A percentile compares a stretch with the other conserved stretches of the same genome.
phyloP scores from a whole-genome alignment of 2,888 invertebrate species.

The Pollenia angustigena region DNA sequence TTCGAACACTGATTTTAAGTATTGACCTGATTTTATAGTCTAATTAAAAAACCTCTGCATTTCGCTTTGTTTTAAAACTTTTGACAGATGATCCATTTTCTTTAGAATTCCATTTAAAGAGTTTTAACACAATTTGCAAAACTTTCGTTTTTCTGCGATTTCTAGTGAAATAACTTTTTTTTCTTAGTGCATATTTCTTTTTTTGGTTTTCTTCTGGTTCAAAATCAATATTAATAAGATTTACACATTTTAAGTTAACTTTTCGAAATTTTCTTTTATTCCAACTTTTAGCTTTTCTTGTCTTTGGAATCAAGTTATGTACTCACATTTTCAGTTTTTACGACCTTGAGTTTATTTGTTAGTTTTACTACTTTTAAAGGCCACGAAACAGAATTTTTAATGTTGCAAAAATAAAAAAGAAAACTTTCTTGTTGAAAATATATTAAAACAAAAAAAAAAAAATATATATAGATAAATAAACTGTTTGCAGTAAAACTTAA shows the following conservation, averaged over 20 bases:
- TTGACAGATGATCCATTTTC: no score
- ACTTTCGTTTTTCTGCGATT: no score
- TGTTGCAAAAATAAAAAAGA: not conserved
- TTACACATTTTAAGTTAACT: slow-evolving; percentile 51
- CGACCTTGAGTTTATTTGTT: slow-evolving; percentile 64
- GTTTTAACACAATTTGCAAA: no score
- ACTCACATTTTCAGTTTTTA: slow-evolving; percentile 36
- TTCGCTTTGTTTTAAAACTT: no score
- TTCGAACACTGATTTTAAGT: no score
- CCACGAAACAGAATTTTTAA: slow-evolving; percentile 2
- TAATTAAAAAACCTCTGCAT: no score
- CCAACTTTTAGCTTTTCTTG: not conserved
- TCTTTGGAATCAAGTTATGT: not conserved
- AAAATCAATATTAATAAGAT: slow-evolving; percentile 51
- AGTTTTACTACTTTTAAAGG: slow-evolving; percentile 14
- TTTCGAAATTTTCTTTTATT: not conserved
- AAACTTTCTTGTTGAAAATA: not conserved
- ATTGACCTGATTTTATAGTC: no score
- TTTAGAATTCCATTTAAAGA: no score
- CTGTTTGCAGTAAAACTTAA: not conserved
- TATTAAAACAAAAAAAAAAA: not conserved
- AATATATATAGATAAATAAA: no score
- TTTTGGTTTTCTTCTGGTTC: slow-evolving; percentile 1
- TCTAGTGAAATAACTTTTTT: no score
- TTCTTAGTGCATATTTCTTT: not conserved